phyloP scores from a whole-genome alignment of 1,140 invertebrate species.

The Berghia stephanieae region DNA sequence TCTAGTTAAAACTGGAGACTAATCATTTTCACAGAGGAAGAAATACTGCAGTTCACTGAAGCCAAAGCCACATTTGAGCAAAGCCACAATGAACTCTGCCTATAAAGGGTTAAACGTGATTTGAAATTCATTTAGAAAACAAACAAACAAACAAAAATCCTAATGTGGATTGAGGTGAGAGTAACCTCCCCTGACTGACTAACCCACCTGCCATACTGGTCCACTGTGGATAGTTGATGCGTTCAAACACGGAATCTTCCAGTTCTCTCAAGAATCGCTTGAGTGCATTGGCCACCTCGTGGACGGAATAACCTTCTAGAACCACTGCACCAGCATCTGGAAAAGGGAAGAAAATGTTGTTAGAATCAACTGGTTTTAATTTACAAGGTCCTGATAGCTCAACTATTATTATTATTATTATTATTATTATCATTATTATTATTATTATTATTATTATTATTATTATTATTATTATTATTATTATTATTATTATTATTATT shows the following conservation, averaged over 20 bases:
- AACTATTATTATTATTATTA: not conserved
- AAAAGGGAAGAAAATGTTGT: not conserved
- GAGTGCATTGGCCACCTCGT: slow-evolving; percentile 85
- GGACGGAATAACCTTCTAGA: slow-evolving; percentile 80
- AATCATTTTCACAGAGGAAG: too few relatives aligned
- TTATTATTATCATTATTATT: too few relatives aligned
- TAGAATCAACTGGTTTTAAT: not conserved
- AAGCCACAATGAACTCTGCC: not conserved
- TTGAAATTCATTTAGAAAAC: not conserved
- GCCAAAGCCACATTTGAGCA: not conserved
- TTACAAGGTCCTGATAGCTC: not conserved
- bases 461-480: too few relatives aligned
- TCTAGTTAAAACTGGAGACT: too few relatives aligned
- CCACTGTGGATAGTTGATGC: slow-evolving; percentile 70
- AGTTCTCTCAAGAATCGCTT: slow-evolving; percentile 83
- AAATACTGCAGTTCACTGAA: too few relatives aligned
- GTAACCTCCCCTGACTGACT: not conserved
- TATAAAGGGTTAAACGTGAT: too few relatives aligned
- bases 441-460: too few relatives aligned
- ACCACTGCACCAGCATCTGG: slow-evolving; percentile 83
- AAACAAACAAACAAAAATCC: not conserved
- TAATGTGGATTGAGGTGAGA: not conserved
- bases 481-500: too few relatives aligned
- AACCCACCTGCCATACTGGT: slow-evolving; percentile 67
- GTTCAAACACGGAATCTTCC: slow-evolving; percentile 63